Percentiles rank a stretch among this genome's conserved stretches.
Evolutionary conservation across 37 sponge, comb jelly and placozoan species (phyloP).

Genomic region (Corticium candelabrum): DNA sequence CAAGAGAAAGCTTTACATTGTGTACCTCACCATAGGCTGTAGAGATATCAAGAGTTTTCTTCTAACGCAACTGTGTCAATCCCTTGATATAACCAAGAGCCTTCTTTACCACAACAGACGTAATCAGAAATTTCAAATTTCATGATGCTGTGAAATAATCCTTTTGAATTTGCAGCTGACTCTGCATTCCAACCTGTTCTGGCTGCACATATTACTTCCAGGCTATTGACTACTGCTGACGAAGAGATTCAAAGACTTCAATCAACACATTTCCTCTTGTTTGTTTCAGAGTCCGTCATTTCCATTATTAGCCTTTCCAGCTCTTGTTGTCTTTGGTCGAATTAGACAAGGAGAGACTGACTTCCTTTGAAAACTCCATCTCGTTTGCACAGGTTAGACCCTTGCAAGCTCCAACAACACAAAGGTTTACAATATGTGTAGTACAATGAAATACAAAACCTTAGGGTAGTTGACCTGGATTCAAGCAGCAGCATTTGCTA

Average conservation of each 20-base stretch:
- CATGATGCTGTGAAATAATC: conserved; percentile 26
- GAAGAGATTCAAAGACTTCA: conserved; percentile 26
- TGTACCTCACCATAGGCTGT: conserved; percentile 38
- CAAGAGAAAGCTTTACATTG: conserved; percentile 8
- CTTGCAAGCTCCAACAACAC: conserved; percentile 29
- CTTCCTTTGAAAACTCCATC: conserved; percentile 7
- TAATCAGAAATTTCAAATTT: conserved; percentile 33
- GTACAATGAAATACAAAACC: conserved; percentile 30
- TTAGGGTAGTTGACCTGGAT: conserved; percentile 16
- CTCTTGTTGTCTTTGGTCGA: conserved; percentile 15
- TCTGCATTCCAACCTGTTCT: conserved; percentile 29
- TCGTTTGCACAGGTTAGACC: conserved; percentile 11
- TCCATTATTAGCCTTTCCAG: conserved; percentile 19
- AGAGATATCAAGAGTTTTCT: conserved; percentile 42
- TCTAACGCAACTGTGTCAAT: conserved; percentile 42
- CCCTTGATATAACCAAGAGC: conserved; percentile 45
- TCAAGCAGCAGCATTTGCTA: conserved; percentile 21
- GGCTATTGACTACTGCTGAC: conserved; percentile 42
- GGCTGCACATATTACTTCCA: conserved; percentile 24
- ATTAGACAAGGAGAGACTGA: conserved; percentile 17
- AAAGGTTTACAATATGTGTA: conserved; percentile 30
- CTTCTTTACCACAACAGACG: conserved; percentile 35
- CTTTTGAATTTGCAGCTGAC: conserved; percentile 39
- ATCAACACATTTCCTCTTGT: conserved; percentile 3
- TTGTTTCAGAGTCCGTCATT: background rate